A percentile compares a stretch with the other conserved stretches of the same genome.
phyloP scores from a whole-genome alignment of 2,797 vertebrate genomes.

The Hyperoplus immaculatus region DNA sequence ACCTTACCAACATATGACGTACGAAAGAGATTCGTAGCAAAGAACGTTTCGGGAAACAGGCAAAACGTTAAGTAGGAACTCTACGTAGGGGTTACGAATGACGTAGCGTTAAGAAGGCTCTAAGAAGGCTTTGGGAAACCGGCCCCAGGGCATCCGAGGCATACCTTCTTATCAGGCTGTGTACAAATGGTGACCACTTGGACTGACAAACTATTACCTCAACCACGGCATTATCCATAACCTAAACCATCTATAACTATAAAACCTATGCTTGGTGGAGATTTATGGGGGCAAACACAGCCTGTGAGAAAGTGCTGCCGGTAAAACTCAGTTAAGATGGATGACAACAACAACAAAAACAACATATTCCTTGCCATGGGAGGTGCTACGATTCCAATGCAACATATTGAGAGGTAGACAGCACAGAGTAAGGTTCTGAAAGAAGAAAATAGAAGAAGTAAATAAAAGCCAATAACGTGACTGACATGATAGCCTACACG shows the following conservation, averaged over 20 bases:
- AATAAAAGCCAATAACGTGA: not conserved
- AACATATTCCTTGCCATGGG: not conserved
- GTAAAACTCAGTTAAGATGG: not conserved
- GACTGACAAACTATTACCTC: not conserved
- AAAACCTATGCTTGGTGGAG: not conserved
- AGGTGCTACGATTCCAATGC: not conserved
- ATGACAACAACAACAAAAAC: not conserved
- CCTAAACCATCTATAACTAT: conserved; percentile 9
- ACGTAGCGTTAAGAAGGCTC: too few species aligned
- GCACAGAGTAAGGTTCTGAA: not conserved
- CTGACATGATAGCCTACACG: not conserved
- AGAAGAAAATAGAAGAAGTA: not conserved
- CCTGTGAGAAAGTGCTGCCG: not conserved
- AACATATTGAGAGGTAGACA: too few species aligned
- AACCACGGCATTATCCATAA: conserved; percentile 6
- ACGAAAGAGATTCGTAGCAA: too few species aligned
- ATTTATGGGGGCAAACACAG: not conserved
- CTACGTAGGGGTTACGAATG: too few species aligned
- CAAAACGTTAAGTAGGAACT: too few species aligned
- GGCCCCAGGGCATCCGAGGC: not conserved
- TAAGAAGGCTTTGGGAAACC: too few species aligned
- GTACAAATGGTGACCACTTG: conserved; percentile 17
- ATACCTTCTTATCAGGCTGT: conserved; percentile 15
- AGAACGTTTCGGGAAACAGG: too few species aligned
- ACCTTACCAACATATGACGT: too few species aligned